Evolutionary conservation across 2,797 vertebrate species (phyloP), one percentile per base, ranked within the genome.

Genomic region (Eremophila alpestris): DNA sequence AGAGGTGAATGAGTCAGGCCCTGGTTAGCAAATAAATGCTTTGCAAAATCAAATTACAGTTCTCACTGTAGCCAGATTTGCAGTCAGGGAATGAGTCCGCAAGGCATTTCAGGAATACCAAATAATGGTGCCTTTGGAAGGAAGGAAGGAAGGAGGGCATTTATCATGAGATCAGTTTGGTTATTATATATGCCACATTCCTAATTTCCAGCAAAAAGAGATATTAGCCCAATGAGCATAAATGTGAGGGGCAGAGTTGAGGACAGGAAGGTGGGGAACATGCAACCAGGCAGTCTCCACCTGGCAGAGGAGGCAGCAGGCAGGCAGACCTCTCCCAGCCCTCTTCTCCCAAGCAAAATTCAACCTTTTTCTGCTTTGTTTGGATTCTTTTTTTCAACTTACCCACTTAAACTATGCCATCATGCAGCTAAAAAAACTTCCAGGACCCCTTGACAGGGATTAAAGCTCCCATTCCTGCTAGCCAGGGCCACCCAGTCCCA

Each of bases 41-140:
- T 94, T 82, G 32, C 67, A 73, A 88, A 93, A 79, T 75, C 41
- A 27, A 91, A 89, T 52, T 56, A 48, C 78, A 75, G 16, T 78
- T 88, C 45, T 69, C n/a, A 20, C 17, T 94, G 55, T 73, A 82
- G 59, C 40, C 51, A 71, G 73, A 52, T 67, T 48, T 1, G 24
- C 40, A 29, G 23, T 29, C 55, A 24, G 75, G 59, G 67, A 87
- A 27, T 1, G 2, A n/a, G 14, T 51, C 41, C 52, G 49, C 29
- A 49, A 85, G 24, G n/a, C 36, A 52, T 22, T 65, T 89, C 0
- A 1, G 46, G 78, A 93, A 78, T 60, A 32, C 9, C 27, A 3
- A 7, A 9, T 40, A 62, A 54, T 4, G 7, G 13, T 0, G 2
- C 16, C 60, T 74, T 70, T 11, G 0, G 1, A 68, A 60, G 73